Conservation (phyloP, 2,888 invertebrate genomes). For the Eretmocerus hayati region DNA sequence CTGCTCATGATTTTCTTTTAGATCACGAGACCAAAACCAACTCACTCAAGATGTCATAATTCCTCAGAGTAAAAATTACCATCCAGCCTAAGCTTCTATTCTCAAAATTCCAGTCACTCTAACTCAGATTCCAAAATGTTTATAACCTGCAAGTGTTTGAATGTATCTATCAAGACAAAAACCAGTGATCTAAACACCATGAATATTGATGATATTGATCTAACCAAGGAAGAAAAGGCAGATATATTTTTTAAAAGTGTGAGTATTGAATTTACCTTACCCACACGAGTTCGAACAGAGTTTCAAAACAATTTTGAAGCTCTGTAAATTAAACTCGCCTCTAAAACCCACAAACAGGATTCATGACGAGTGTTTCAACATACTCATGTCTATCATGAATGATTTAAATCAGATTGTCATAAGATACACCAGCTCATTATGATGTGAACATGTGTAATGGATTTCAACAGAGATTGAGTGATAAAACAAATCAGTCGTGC, state of each 20-base stretch:
- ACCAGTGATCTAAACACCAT: conserved; percentile 53
- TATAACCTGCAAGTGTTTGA: conserved; percentile 69
- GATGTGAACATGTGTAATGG: no score
- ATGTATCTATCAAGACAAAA: conserved; percentile 60
- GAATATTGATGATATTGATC: conserved; percentile 52
- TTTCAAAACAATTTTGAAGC: no score
- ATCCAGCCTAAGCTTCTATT: no score
- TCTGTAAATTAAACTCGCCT: no score
- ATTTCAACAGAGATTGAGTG: no score
- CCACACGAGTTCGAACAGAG: no score
- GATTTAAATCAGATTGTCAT: no score
- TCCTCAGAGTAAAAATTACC: not conserved
- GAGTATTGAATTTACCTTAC: conserved; percentile 42
- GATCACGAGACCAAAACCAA: not conserved
- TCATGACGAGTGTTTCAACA: no score
- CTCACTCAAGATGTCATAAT: not conserved
- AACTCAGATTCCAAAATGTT: conserved; percentile 30
- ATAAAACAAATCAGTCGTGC: no score
- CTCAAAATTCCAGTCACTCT: conserved; percentile 3
- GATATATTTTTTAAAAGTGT: conserved; percentile 65
- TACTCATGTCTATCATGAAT: no score
- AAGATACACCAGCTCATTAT: no score
- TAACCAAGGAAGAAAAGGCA: conserved; percentile 55
- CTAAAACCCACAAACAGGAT: no score
- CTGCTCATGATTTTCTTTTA: not conserved